These are phyloP conservation scores for Athene cunicularia DNA, from an alignment of 2,113 vertebrate genomes.

Conservation along the genomic window DNA sequence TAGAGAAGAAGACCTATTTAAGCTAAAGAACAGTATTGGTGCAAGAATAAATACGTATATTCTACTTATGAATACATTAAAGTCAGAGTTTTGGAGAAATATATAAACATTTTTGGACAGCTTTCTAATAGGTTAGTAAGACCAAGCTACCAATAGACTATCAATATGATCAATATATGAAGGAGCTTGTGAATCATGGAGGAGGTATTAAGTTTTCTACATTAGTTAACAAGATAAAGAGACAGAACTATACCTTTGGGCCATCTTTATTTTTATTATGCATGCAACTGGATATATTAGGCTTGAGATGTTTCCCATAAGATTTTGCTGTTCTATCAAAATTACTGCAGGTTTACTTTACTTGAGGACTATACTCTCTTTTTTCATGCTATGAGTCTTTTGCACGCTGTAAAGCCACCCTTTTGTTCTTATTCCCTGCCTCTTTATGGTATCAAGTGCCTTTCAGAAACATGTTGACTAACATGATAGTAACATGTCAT, in stretches of 20 bases:
- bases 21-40: not conserved
- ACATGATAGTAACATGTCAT: not conserved
- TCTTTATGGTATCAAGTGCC: not conserved
- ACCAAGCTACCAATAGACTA: not conserved
- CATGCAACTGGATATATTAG: not conserved
- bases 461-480: not conserved
- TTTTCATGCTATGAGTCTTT: not conserved
- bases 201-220: not conserved
- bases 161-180: not conserved
- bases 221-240: not conserved
- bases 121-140: not conserved
- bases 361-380: not conserved
- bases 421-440: not conserved
- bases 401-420: not conserved
- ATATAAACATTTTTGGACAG: not conserved
- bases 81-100: not conserved
- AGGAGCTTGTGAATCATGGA: not conserved
- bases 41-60: not conserved
- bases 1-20: not conserved
- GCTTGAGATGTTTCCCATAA: not conserved
- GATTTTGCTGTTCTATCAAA: not conserved
- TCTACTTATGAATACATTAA: not conserved
- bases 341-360: not conserved
- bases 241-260: not conserved
- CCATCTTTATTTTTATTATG: not conserved